phyloP scores from a whole-genome alignment of 2,113 vertebrate genomes.

The Perca flavescens region DNA sequence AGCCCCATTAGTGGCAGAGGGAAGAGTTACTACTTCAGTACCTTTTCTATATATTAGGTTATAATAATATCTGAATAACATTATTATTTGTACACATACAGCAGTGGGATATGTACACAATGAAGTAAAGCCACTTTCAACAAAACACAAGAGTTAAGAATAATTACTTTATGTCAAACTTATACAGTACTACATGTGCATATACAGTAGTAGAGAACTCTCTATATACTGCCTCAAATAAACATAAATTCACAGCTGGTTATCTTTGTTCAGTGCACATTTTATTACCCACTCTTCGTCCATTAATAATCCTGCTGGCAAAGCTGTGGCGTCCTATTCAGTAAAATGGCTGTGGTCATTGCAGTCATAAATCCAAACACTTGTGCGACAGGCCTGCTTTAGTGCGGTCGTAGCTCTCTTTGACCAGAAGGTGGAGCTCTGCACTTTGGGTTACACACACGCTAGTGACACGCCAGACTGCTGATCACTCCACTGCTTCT shows the following conservation, averaged over 20 bases:
- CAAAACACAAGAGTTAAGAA: constrained; percentile 5
- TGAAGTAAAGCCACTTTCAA: background rate
- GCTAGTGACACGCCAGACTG: constrained; percentile 29
- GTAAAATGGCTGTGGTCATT: constrained; percentile 45
- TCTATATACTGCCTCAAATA: constrained; percentile 25
- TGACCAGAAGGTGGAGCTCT: constrained; percentile 75
- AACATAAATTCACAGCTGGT: constrained; percentile 37
- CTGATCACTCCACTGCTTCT: constrained; percentile 41
- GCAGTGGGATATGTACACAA: background rate
- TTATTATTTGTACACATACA: background rate
- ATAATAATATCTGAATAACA: background rate
- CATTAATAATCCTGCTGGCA: constrained; percentile 55
- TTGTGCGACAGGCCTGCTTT: constrained; percentile 6
- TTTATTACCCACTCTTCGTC: constrained; percentile 3
- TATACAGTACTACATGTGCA: constrained; percentile 1
- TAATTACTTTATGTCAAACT: constrained; percentile 17
- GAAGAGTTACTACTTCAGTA: background rate
- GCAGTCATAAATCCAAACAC: constrained; percentile 24
- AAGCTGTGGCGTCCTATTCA: constrained; percentile 32
- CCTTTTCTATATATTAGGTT: background rate
- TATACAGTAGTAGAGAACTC: background rate
- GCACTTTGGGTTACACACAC: constrained; percentile 51
- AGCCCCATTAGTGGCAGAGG: background rate
- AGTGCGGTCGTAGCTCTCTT: background rate
- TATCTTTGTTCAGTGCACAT: constrained; percentile 33